These are phyloP conservation scores for Oxystoma pomonae DNA, from an alignment of 2,888 invertebrate species.

Conservation along the genomic window DNA sequence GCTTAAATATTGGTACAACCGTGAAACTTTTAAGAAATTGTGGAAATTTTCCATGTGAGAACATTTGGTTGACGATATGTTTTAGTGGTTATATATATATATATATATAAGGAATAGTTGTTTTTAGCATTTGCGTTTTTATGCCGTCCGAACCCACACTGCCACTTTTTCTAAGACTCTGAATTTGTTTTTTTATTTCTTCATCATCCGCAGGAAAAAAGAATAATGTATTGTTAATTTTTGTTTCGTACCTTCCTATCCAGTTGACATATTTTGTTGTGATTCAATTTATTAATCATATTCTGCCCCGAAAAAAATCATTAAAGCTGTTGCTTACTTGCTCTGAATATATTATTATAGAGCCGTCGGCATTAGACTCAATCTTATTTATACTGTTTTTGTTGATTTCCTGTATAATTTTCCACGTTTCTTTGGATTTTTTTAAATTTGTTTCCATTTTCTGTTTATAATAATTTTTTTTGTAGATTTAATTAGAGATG, in stretches of 20 bases:
- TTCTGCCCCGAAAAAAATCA: neutral
- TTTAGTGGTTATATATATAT: too few species aligned
- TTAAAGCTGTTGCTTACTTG: neutral
- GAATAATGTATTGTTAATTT: neutral
- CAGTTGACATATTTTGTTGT: neutral
- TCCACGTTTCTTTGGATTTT: neutral
- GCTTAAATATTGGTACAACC: neutral
- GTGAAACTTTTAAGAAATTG: neutral
- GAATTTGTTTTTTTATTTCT: neutral
- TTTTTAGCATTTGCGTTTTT: neutral
- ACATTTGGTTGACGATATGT: neutral
- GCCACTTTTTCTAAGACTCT: neutral
- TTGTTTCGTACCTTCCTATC: neutral
- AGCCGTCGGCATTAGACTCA: neutral
- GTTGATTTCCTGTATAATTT: neutral
- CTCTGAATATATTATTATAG: neutral
- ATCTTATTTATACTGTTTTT: neutral
- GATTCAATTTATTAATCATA: neutral
- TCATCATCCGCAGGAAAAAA: neutral
- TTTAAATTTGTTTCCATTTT: neutral
- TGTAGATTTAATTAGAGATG: neutral
- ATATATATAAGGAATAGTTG: neutral
- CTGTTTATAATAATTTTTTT: neutral
- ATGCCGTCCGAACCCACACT: neutral
- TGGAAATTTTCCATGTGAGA: neutral